Evolutionary conservation across 2,888 invertebrate genomes (phyloP).

Genomic region (Dryocosmus kuriphilus): DNA sequence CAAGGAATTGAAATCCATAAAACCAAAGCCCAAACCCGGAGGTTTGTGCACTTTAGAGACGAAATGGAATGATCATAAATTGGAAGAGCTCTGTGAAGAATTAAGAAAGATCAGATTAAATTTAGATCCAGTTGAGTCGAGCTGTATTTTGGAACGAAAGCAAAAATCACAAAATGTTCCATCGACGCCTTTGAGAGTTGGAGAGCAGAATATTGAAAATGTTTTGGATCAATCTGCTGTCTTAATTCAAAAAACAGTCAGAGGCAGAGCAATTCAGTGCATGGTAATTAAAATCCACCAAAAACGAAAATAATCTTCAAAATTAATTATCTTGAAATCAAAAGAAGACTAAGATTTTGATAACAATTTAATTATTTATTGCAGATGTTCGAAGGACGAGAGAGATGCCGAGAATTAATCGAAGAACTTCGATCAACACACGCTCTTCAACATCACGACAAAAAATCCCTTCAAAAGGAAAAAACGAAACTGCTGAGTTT

Average conservation of each 20-base stretch:
- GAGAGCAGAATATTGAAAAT: constrained; percentile 66
- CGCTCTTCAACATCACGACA: constrained; percentile 80
- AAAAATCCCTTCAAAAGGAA: constrained; percentile 63
- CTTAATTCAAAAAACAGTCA: constrained; percentile 71
- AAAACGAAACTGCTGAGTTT: constrained; percentile 62
- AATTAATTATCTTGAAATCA: no score
- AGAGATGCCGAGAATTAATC: constrained; percentile 85
- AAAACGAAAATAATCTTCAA: neutral
- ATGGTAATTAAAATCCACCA: constrained; percentile 78
- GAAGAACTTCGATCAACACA: constrained; percentile 85
- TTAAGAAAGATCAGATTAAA: constrained; percentile 78
- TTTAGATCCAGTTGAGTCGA: constrained; percentile 44
- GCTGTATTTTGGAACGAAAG: constrained; percentile 59
- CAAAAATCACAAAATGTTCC: constrained; percentile 39
- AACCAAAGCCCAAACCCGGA: constrained; percentile 61
- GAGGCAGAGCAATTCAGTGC: constrained; percentile 86
- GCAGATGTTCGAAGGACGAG: constrained; percentile 86
- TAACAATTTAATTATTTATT: constrained; percentile 24
- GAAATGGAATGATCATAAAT: constrained; percentile 83
- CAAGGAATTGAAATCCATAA: constrained; percentile 78
- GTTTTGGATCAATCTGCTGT: constrained; percentile 79
- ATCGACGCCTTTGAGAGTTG: constrained; percentile 49
- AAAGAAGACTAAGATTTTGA: no score
- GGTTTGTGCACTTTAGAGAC: constrained; percentile 82
- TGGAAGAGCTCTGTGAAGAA: constrained; percentile 81